A percentile compares a stretch with the other conserved stretches of the same genome.
phyloP scores from a whole-genome alignment of 2,113 vertebrate species.

The Xerus inauris region DNA sequence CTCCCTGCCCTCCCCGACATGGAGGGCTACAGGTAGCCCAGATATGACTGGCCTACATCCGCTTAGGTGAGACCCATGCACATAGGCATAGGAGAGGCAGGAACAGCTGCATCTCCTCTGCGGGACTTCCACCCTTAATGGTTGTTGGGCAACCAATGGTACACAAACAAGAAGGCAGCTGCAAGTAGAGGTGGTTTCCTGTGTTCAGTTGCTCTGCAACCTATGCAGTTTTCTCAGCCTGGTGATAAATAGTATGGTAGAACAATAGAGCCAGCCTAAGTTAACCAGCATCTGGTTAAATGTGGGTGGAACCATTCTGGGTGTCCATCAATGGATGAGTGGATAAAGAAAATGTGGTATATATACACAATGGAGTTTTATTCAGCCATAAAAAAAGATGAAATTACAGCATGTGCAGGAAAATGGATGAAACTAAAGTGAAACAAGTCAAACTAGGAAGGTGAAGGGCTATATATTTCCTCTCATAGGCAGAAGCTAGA shows the following conservation, averaged over 20 bases:
- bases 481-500: no score
- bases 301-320: no score
- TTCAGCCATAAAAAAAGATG: no score
- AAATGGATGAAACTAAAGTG: no score
- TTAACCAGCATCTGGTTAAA: neutral
- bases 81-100: neutral
- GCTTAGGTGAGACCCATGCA: neutral
- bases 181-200: neutral
- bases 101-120: neutral
- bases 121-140: neutral
- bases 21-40: neutral
- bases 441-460: no score
- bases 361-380: no score
- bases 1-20: neutral
- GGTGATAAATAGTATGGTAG: accelerated
- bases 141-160: neutral
- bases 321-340: no score
- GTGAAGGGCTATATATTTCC: no score
- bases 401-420: no score
- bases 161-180: neutral
- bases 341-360: no score
- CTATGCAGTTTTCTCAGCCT: neutral
- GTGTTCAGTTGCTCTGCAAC: neutral
- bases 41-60: neutral
- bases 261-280: neutral